phyloP scores from a whole-genome alignment of 2,113 vertebrate genomes.

The Grammomys surdaster region DNA sequence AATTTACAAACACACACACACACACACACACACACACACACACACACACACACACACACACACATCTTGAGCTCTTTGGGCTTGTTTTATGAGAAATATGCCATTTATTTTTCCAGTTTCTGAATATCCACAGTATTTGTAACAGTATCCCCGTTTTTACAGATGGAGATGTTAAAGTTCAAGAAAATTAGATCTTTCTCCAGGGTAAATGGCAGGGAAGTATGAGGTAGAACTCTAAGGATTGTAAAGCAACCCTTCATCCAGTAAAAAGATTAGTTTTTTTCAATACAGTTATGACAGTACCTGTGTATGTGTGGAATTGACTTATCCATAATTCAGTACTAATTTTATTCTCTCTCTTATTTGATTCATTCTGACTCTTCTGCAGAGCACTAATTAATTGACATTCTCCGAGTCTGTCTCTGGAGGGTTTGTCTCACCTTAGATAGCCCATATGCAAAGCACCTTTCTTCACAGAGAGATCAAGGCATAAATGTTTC shows the following conservation, averaged over 20 bases:
- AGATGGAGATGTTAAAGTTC: neutral
- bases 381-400: conserved; percentile 61
- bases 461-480: conserved; percentile 49
- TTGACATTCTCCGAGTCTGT: conserved; percentile 9
- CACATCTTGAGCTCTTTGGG: neutral
- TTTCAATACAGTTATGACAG: neutral
- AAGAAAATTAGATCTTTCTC: conserved; percentile 15
- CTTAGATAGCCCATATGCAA: conserved; percentile 62
- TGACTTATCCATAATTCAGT: conserved; percentile 8
- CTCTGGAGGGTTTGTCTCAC: conserved; percentile 55
- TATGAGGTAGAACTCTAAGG: neutral
- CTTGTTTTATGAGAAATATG: neutral
- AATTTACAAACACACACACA: conserved; percentile 22
- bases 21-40: neutral
- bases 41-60: no score
- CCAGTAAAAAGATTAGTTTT: neutral
- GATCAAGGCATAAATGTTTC: conserved; percentile 69
- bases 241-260: conserved; percentile 24
- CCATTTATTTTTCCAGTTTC: neutral
- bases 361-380: neutral
- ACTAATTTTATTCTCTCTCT: neutral
- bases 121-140: neutral
- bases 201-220: neutral
- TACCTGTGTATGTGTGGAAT: conserved; percentile 2
- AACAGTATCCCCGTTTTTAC: neutral